Base-by-base conservation (phyloP, 2,888 invertebrate genomes). In the Leuctra nigra region DNA sequence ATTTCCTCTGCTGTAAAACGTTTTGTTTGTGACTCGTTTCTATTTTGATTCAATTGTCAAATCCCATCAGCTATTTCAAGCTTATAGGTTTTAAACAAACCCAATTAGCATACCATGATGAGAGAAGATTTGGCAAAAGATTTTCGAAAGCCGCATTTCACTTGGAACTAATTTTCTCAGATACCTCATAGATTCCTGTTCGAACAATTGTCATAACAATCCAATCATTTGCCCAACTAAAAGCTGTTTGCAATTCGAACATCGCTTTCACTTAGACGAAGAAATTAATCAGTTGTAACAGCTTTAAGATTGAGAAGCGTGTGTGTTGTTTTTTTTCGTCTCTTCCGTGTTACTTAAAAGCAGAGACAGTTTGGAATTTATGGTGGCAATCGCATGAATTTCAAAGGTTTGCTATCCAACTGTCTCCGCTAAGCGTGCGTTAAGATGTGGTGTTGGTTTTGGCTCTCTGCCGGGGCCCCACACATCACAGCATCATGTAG, bases 401-500 rank as follows among this genome's bases (percentile, higher is more conserved):
- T 50, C 50, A 50, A 35, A 50, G 50, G 50, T 50, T n/a, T 20
- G 33, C 50, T 35, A 50, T 50, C 50, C 33, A 50, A n/a, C 18
- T 35, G 50, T 50, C 50, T 48, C 33, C n/a, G 20, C 48, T 25
- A 16, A 11, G 3, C 18, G 20, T n/a, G n/a, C n/a, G n/a, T n/a
- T n/a, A 13, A 16, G 36, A 20, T 22, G 50, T 18, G 50, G 50
- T 50, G 50, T 33, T 50, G 35, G 14, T 50, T 33, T 50, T 56
- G 58, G 60, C 57, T 54, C 55, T 20, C 35, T 55, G 56, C 53
- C 59, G 54, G 22, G 39, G 35, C 48, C 55, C 29, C 56, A 47
- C 54, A 46, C 35, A 35, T 50, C 16, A 35, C 36, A 13, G 35
- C 50, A 33, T n/a, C n/a, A n/a, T n/a, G n/a, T n/a, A n/a, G n/a